Conservation (phyloP, 2,113 vertebrate species). For the Puffinus mauretanicus region DNA sequence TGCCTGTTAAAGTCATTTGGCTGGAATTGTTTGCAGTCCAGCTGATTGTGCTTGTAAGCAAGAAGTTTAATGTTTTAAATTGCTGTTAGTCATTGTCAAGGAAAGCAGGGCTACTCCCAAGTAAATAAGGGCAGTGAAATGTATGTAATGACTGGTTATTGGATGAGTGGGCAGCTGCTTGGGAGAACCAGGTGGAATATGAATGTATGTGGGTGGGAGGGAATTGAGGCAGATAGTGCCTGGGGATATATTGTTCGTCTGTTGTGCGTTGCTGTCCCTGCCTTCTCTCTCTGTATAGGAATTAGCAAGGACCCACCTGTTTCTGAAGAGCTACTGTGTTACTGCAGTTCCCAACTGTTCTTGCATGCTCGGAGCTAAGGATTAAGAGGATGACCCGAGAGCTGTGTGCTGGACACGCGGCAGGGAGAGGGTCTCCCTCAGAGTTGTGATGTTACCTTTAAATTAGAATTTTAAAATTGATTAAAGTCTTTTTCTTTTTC, state of each 20-base stretch:
- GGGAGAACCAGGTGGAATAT: neutral
- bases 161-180: neutral
- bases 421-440: neutral
- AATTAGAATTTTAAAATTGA: neutral
- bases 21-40: neutral
- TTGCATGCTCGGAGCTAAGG: accelerated
- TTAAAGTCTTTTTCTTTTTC: neutral
- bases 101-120: neutral
- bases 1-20: neutral
- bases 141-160: neutral
- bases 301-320: neutral
- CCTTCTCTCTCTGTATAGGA: neutral
- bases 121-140: neutral
- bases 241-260: neutral
- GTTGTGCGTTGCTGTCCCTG: neutral
- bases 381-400: neutral
- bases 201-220: neutral
- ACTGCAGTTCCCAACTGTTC: neutral
- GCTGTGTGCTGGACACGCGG: neutral
- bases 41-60: neutral
- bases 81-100: neutral
- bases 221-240: neutral
- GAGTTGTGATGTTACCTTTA: neutral
- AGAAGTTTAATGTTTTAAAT: neutral
- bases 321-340: neutral